A percentile compares a stretch with the other conserved stretches of the same genome.
Evolutionary conservation across 2,888 invertebrate genomes (phyloP).

Genomic region (Cyaniris semiargus): DNA sequence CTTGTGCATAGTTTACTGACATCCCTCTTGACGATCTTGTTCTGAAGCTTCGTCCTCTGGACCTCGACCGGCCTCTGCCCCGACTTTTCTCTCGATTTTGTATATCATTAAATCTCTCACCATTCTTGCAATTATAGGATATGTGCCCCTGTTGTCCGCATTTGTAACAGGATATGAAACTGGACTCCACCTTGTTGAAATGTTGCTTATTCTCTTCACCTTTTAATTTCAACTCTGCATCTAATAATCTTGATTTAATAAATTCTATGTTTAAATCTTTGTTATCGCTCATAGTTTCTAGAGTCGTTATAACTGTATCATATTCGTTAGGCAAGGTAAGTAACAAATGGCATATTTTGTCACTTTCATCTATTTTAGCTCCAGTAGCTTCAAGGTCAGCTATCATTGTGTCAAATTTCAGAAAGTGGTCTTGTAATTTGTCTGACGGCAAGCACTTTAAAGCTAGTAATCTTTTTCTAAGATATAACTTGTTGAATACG

Average conservation of each 20-base stretch:
- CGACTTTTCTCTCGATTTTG: not conserved
- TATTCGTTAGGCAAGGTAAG: not conserved
- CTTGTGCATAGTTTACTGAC: not conserved
- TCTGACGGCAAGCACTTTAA: no score
- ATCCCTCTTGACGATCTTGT: not conserved
- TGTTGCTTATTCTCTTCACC: not conserved
- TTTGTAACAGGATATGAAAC: no score
- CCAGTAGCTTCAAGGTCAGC: not conserved
- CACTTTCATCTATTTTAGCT: conserved; percentile 24
- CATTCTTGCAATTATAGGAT: no score
- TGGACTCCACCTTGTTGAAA: no score
- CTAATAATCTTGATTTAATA: conserved; percentile 18
- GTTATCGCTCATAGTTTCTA: conserved; percentile 13
- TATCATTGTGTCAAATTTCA: conserved; percentile 1
- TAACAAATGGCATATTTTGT: conserved; percentile 14
- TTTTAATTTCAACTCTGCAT: conserved; percentile 27
- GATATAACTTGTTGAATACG: conserved; percentile 36
- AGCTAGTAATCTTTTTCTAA: not conserved
- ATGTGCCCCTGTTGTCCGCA: no score
- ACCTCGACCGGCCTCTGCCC: not conserved
- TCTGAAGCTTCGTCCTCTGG: conserved; percentile 1
- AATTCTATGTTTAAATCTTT: conserved; percentile 6
- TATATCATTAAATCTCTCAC: not conserved
- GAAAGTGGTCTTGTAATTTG: not conserved
- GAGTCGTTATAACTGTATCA: conserved; percentile 1